These are phyloP conservation scores for Daphoenositta chrysoptera DNA, from an alignment of 2,113 vertebrate species.

Conservation along the genomic window DNA sequence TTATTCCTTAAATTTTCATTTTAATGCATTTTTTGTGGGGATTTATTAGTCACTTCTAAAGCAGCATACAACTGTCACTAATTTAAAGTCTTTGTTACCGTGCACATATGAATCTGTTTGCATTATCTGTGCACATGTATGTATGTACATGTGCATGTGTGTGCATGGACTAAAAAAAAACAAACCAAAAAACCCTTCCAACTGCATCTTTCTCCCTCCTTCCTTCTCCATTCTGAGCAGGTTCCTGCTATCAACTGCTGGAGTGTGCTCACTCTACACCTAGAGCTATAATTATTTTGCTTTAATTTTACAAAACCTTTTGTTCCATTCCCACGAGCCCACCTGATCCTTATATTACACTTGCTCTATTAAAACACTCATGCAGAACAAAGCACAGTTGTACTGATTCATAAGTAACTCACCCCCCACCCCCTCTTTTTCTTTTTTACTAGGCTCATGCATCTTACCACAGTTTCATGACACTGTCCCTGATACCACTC, in stretches of 20 bases:
- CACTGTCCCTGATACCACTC: slow-evolving; percentile 42
- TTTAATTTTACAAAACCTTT: slow-evolving; percentile 85
- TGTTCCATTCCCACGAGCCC: slow-evolving; percentile 82
- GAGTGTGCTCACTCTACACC: slow-evolving; percentile 78
- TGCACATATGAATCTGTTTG: background rate
- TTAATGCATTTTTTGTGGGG: slow-evolving; percentile 68
- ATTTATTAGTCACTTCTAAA: slow-evolving; percentile 69
- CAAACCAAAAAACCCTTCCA: background rate
- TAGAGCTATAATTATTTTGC: slow-evolving; percentile 85
- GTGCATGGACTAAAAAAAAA: background rate
- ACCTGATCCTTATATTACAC: slow-evolving; percentile 84
- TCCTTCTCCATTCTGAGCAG: slow-evolving; percentile 67
- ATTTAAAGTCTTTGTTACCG: slow-evolving; percentile 49
- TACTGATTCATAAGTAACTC: slow-evolving; percentile 81
- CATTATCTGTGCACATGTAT: background rate
- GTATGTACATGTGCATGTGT: background rate
- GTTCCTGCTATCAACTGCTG: slow-evolving; percentile 75
- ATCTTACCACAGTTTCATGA: slow-evolving; percentile 60
- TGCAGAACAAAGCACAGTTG: slow-evolving; percentile 82
- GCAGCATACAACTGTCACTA: slow-evolving; percentile 50
- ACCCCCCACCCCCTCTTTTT: slow-evolving; percentile 38
- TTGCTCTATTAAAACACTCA: slow-evolving; percentile 82
- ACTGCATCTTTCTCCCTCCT: slow-evolving; percentile 28
- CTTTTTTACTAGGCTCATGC: slow-evolving; percentile 55
- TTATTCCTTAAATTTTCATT: slow-evolving; percentile 72